phyloP scores from a whole-genome alignment of 2,888 invertebrate genomes.

The Coenonympha arcania region DNA sequence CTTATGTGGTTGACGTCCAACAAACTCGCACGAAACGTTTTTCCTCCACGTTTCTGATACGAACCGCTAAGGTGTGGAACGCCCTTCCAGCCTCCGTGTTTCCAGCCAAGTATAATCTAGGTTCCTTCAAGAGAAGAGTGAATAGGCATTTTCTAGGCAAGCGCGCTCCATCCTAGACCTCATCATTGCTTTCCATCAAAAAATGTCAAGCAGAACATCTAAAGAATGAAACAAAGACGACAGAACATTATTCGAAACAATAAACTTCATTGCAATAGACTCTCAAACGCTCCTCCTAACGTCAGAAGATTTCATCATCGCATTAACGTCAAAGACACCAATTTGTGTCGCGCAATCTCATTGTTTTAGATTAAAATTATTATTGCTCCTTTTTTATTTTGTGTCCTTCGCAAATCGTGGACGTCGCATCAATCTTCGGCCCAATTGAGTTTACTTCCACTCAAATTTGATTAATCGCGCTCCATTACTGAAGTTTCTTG shows the following conservation, averaged over 20 bases:
- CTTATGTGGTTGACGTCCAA: too few species aligned
- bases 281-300: background rate
- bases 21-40: too few species aligned
- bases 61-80: too few species aligned
- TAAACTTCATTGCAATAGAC: background rate
- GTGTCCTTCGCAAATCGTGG: constrained; percentile 28
- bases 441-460: constrained; percentile 28
- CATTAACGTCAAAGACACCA: constrained; percentile 55
- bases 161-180: too few species aligned
- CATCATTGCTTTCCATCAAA: too few species aligned
- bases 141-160: too few species aligned
- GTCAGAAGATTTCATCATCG: constrained; percentile 51
- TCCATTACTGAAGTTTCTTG: constrained; percentile 11
- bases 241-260: background rate
- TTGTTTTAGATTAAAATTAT: constrained; percentile 71
- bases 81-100: too few species aligned
- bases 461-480: constrained; percentile 22
- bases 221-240: too few species aligned
- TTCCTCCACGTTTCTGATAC: too few species aligned
- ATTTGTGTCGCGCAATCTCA: constrained; percentile 63
- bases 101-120: too few species aligned
- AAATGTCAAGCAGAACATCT: too few species aligned
- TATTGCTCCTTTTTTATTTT: constrained; percentile 53
- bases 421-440: constrained; percentile 35
- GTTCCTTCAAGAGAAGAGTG: too few species aligned